Base-by-base conservation (phyloP, 2,888 invertebrate genomes). In the Stenoptilia bipunctidactyla region DNA sequence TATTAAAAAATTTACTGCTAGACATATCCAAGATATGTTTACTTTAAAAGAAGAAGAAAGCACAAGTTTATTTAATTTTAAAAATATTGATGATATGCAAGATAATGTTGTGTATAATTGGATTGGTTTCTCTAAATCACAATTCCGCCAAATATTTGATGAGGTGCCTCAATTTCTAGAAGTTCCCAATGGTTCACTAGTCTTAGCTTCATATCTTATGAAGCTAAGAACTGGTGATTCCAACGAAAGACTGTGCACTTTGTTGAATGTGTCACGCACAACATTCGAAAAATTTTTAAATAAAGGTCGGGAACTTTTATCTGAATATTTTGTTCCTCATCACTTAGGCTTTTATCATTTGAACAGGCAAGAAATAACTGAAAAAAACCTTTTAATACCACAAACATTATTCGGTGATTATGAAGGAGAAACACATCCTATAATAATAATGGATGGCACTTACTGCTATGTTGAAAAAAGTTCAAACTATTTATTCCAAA, bases 401-500 rank as follows among this genome's bases (percentile, higher is more conserved):
- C 35, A 39, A 9, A 27, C 25, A 8, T 35, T 45, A 15, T 45
- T 43, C 33, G 39, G 43, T 8, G 33, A 30, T 13, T 15, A 27
- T 38, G 38, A 12, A 14, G 37, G 38, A 20, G 15, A 15, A 15
- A 36, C 35, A 30, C 30, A 36, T 36, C 37, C 39, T 13, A 37
- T 43, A 8, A 13, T 39, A 4, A 38, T 43, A 13, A 30, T 15
- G 15, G 42, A 43, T 39, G 47, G 40, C 20, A 45, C 48, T n/a
- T 48, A 48, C 39, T n/a, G 36, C 4, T 44, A 44, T 10, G 13
- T 37, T 5, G 27, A 37, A 37, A 37, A 37, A 13, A 25, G 27
- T 37, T 37, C 37, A 2, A 51, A 48, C 15, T 48, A 42, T 38
- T 39, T 39, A 13, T 49, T 45, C 38, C 43, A 49, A 42, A 48